phyloP scores from a whole-genome alignment of 2,113 vertebrate species.

The Crocuta crocuta region DNA sequence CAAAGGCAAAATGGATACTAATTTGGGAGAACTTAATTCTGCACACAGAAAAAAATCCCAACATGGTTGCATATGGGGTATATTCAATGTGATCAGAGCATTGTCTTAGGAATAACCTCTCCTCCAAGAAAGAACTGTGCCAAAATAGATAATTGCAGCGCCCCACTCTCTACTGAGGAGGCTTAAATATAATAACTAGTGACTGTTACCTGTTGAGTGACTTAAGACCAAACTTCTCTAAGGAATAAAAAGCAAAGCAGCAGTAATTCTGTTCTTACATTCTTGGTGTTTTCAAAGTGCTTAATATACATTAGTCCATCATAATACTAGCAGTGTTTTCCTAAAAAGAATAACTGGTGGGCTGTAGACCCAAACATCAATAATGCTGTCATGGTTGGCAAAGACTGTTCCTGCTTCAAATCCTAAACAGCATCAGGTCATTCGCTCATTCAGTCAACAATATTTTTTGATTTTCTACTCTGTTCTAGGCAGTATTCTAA shows the following conservation, averaged over 20 bases:
- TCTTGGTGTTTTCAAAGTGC: background rate
- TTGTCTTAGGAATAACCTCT: background rate
- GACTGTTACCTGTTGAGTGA: background rate
- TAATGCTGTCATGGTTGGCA: background rate
- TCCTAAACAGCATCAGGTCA: background rate
- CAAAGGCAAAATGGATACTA: background rate
- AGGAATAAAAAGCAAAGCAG: slow-evolving; percentile 22
- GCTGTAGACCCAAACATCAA: background rate
- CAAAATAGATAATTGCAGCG: background rate
- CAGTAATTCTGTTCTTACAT: slow-evolving; percentile 11
- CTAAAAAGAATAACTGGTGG: background rate
- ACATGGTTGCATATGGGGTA: background rate
- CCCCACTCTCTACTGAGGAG: background rate
- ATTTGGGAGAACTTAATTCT: background rate
- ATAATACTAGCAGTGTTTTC: background rate
- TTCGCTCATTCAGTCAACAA: background rate
- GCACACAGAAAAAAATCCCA: background rate
- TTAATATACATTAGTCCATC: background rate
- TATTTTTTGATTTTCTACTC: background rate
- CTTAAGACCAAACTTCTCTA: background rate
- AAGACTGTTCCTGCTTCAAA: background rate
- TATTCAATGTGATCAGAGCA: background rate
- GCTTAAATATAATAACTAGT: slow-evolving; percentile 20
- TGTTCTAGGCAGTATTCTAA: background rate
- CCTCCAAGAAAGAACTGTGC: background rate